Base-by-base conservation (phyloP, 2,113 vertebrate species). In the Cinclus cinclus region DNA sequence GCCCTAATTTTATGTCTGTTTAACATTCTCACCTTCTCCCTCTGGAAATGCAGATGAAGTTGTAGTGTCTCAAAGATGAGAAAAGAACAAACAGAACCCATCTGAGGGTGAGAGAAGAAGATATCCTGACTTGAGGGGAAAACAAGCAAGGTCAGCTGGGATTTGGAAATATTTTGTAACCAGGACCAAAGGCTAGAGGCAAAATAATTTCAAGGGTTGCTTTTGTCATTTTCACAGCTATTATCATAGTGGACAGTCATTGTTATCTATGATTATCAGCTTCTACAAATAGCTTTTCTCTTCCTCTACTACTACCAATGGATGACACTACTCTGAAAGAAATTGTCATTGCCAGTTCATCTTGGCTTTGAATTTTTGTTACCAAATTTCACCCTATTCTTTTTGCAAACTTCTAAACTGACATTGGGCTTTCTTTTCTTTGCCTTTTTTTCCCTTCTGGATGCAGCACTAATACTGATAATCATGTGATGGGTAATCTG, bases 21-120 rank as follows among this genome's bases (percentile, higher is more conserved):
- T 49, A 49, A 14, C 7, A 8, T 24, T 70, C 52, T 78, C 27
- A 50, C 15, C 8, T 41, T 83, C 41, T 64, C 30, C 16, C 18
- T 19, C 2, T 0, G 2, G 39, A 88, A 67, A 78, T 1, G 7
- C 3, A 7, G 25, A 67, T n/a, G 35, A 62, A 28, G 27, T 20
- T 67, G 20, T 9, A 68, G 53, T 0, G 4, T n/a, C 70, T 59
- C 24, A 70, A 58, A 85, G 44, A 35, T 15, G 71, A 67, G 21
- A 92, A 44, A 67, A 71, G 35, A 53, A 64, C 21, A 73, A 17
- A 46, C 18, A 56, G 56, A 37, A 65, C 31, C 31, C 28, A 42
- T 10, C 33, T 35, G 33, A 42, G 33, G 28, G 42, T 53, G 55
- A 2, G 1, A 68, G 22, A 24, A 90, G 37, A 70, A 21, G 19